These are phyloP conservation scores for Crotalus horridus DNA, from an alignment of 2,113 vertebrate species.

Conservation along the genomic window DNA sequence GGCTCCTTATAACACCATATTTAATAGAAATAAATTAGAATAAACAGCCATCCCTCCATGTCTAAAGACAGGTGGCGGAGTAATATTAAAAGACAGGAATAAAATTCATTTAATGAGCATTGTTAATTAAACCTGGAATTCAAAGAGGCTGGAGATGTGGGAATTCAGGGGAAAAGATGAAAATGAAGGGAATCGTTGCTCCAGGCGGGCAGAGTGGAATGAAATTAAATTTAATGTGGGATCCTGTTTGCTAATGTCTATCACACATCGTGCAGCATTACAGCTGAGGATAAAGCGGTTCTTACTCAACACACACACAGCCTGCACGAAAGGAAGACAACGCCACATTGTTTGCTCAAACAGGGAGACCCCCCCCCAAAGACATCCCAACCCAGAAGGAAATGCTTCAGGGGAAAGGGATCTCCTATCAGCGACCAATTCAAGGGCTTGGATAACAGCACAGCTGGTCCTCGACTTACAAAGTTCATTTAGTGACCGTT, in stretches of 20 bases:
- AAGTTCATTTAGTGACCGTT: too few relatives aligned
- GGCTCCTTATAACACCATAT: slow-evolving; percentile 51
- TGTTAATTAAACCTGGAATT: slow-evolving; percentile 77
- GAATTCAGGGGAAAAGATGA: slow-evolving; percentile 67
- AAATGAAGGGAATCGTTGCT: slow-evolving; percentile 70
- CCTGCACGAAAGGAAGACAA: neutral
- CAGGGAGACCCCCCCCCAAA: neutral
- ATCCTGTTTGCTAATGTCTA: slow-evolving; percentile 57
- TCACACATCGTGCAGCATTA: slow-evolving; percentile 40
- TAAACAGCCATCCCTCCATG: slow-evolving; percentile 60
- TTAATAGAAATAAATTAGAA: slow-evolving; percentile 67
- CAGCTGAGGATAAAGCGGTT: slow-evolving; percentile 32
- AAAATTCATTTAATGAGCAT: slow-evolving; percentile 73
- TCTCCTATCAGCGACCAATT: too few relatives aligned
- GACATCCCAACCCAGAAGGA: neutral
- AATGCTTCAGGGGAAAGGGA: neutral
- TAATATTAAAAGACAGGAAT: slow-evolving; percentile 73
- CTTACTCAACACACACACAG: neutral
- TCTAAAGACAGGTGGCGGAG: slow-evolving; percentile 69
- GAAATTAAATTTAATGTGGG: slow-evolving; percentile 65
- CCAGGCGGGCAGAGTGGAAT: slow-evolving; percentile 64
- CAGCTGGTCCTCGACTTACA: too few relatives aligned
- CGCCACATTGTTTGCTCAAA: neutral
- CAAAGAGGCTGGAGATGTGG: slow-evolving; percentile 71
- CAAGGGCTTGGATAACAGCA: neutral